Percentiles rank a stretch among this genome's conserved stretches.
These are phyloP conservation scores for Xylocampa areola DNA, from an alignment of 2,888 invertebrate species.

Conservation along the genomic window DNA sequence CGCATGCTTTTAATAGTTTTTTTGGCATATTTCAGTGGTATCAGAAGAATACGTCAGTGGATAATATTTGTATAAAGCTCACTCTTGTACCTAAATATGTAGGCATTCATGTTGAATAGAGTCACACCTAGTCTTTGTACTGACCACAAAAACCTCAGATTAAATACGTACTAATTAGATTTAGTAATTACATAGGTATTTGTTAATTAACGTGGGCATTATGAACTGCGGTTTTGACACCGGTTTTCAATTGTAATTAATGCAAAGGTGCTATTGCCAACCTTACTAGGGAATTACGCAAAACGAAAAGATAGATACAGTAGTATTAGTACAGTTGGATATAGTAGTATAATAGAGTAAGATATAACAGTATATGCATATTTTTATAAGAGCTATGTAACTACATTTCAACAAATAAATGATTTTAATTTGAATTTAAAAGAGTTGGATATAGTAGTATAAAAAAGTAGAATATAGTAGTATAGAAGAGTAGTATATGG, in stretches of 20 bases:
- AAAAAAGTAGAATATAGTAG: too few species aligned
- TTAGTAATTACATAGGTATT: slow-evolving; percentile 50
- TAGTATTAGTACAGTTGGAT: too few species aligned
- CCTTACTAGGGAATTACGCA: too few species aligned
- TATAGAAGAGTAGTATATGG: too few species aligned
- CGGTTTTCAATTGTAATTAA: slow-evolving; percentile 13
- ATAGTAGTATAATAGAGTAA: too few species aligned
- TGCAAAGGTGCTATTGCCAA: not conserved
- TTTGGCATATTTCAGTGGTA: slow-evolving; percentile 19
- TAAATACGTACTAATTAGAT: slow-evolving; percentile 50
- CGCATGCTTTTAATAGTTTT: slow-evolving; percentile 30
- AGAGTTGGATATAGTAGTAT: too few species aligned
- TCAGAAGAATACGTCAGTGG: slow-evolving; percentile 14
- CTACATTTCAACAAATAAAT: too few species aligned
- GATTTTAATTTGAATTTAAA: too few species aligned
- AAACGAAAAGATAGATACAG: too few species aligned
- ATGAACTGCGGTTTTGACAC: slow-evolving; percentile 28
- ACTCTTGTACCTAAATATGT: not conserved
- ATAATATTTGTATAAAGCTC: slow-evolving; percentile 7
- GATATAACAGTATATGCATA: too few species aligned
- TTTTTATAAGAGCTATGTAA: too few species aligned
- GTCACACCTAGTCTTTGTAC: slow-evolving; percentile 8
- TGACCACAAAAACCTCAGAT: slow-evolving; percentile 42
- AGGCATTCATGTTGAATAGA: not conserved
- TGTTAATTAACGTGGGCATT: slow-evolving; percentile 39